Evolutionary conservation across 30 jellyfish, hydroid and myxozoan genomes (phyloP).

Genomic region (Pelagia noctiluca): DNA sequence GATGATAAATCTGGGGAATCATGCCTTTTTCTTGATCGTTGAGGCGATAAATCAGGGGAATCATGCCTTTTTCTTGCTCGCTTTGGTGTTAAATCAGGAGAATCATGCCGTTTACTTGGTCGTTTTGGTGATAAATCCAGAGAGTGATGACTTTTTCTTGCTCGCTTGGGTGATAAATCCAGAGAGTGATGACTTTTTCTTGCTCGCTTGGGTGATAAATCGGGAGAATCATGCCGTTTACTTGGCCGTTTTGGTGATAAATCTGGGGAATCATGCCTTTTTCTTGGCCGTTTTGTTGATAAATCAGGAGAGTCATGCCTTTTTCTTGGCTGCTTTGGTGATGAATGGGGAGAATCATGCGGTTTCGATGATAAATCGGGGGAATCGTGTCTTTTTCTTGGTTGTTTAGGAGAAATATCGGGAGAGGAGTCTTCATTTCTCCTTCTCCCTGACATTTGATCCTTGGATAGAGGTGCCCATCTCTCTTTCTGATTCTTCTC

Average conservation of each 20-base stretch:
- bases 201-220: slow-evolving; percentile 9
- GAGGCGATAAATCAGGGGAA: slow-evolving; percentile 47
- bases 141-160: slow-evolving; percentile 1
- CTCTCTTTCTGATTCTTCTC: slow-evolving; percentile 17
- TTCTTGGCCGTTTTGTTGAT: slow-evolving; percentile 21
- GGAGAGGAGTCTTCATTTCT: neutral
- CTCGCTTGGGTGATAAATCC: neutral
- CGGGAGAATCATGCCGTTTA: slow-evolving; percentile 16
- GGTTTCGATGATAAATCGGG: neutral
- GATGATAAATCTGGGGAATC: slow-evolving; percentile 72
- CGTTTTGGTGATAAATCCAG: neutral
- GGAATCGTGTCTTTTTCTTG: slow-evolving; percentile 6
- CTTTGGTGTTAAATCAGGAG: slow-evolving; percentile 29
- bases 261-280: slow-evolving; percentile 70
- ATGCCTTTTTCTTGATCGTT: slow-evolving; percentile 45
- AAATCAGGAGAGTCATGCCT: slow-evolving; percentile 55
- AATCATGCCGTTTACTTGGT: slow-evolving; percentile 2
- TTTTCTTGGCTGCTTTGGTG: slow-evolving; percentile 17
- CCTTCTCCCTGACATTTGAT: neutral
- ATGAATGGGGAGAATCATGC: slow-evolving; percentile 25
- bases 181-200: neutral
- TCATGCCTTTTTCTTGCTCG: slow-evolving; percentile 37
- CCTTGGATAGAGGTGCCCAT: slow-evolving; percentile 81
- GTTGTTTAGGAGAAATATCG: neutral
- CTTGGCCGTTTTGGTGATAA: slow-evolving; percentile 37